These are phyloP conservation scores for Octonoba sinensis DNA, from an alignment of 2,888 invertebrate species.

Conservation along the genomic window DNA sequence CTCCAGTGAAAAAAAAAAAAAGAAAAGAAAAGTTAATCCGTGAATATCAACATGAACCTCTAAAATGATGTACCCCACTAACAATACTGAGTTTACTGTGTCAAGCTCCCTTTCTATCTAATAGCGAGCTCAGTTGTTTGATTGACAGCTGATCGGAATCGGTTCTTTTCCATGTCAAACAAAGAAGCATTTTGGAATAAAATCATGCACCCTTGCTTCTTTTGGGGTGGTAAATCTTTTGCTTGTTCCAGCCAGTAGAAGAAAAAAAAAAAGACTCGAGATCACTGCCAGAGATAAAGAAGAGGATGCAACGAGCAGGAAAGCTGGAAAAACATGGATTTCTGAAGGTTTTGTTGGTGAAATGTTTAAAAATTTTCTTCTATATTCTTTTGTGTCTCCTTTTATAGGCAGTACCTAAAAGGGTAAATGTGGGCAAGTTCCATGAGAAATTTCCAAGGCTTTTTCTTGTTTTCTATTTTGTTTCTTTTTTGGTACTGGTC, in stretches of 20 bases:
- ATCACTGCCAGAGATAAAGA: slow-evolving; percentile 15
- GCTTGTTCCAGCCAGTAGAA: no score
- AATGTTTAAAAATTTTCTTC: slow-evolving; percentile 1
- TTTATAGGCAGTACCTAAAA: background rate
- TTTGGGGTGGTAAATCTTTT: background rate
- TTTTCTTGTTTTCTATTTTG: no score
- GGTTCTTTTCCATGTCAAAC: slow-evolving; percentile 16
- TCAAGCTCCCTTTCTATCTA: background rate
- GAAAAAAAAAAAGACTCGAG: background rate
- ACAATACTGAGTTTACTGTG: slow-evolving; percentile 26
- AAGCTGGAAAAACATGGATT: background rate
- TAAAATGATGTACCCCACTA: slow-evolving; percentile 23
- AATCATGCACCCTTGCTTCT: slow-evolving; percentile 20
- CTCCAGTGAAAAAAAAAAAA: slow-evolving; percentile 15
- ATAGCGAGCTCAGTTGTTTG: slow-evolving; percentile 4
- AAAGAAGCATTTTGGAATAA: slow-evolving; percentile 26
- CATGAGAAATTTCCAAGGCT: no score
- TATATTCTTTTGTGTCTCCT: background rate
- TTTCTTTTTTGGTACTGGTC: no score
- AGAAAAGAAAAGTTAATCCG: slow-evolving; percentile 52
- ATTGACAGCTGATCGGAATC: slow-evolving; percentile 46
- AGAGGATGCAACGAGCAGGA: background rate
- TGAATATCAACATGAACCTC: slow-evolving; percentile 42
- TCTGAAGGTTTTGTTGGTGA: background rate
- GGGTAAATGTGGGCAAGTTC: background rate